Percentiles rank a stretch among this genome's conserved stretches.
phyloP scores from a whole-genome alignment of 2,797 vertebrate genomes.

The Danio choprae region DNA sequence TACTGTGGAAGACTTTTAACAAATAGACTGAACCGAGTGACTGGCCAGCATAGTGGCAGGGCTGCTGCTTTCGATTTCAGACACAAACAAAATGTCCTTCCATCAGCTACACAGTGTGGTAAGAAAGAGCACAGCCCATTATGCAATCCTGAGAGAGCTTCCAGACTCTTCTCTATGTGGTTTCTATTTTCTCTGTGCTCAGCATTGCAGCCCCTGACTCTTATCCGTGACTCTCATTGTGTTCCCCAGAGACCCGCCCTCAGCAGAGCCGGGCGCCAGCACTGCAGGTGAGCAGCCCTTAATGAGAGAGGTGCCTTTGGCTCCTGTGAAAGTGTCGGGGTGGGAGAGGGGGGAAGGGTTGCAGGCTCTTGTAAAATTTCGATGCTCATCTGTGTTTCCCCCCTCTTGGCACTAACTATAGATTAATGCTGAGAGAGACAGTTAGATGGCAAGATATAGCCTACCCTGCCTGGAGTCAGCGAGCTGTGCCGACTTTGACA shows the following conservation, averaged over 20 bases:
- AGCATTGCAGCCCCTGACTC: constrained; percentile 49
- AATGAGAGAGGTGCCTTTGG: constrained; percentile 46
- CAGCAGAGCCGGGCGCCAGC: constrained; percentile 41
- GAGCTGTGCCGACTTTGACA: constrained; percentile 1
- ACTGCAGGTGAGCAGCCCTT: constrained; percentile 53
- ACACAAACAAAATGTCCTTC: constrained; percentile 14
- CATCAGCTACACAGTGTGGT: neutral
- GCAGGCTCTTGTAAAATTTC: constrained; percentile 25
- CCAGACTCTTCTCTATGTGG: constrained; percentile 40
- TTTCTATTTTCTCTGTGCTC: constrained; percentile 58
- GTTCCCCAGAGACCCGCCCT: constrained; percentile 49
- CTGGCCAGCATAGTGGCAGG: neutral
- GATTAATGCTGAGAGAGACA: constrained; percentile 40
- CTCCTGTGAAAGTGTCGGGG: neutral
- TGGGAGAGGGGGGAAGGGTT: constrained; percentile 12
- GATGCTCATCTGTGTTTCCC: constrained; percentile 34
- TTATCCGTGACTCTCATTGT: constrained; percentile 35
- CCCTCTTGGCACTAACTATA: constrained; percentile 12
- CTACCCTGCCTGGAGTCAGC: constrained; percentile 11
- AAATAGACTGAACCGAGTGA: neutral
- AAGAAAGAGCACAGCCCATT: neutral
- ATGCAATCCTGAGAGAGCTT: constrained; percentile 16
- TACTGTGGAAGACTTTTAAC: neutral
- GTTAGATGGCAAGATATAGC: constrained; percentile 28
- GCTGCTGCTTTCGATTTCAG: neutral